Conservation (phyloP, 2,113 vertebrate species). For the Ivindomyrus marchei region DNA sequence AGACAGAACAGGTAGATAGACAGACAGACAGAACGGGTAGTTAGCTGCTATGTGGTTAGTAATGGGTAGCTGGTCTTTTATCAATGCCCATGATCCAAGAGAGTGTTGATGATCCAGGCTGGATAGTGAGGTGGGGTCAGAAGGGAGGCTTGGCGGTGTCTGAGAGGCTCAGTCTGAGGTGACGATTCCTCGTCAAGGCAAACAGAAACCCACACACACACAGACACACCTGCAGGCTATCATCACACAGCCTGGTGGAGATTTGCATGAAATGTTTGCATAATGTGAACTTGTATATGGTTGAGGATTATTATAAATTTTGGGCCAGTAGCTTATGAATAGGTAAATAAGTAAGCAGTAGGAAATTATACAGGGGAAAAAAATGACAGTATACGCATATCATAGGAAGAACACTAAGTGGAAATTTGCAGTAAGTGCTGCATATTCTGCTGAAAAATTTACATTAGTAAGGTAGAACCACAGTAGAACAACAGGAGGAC, state of each 20-base stretch:
- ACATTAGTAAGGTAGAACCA: not conserved
- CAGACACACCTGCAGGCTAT: not conserved
- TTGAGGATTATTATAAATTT: not conserved
- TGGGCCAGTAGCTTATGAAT: not conserved
- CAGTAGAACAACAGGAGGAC: not conserved
- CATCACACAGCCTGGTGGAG: not conserved
- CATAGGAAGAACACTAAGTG: not conserved
- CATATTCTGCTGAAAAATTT: not conserved
- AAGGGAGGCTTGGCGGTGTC: not conserved
- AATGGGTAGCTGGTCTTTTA: not conserved
- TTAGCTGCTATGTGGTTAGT: not conserved
- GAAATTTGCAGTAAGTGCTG: not conserved
- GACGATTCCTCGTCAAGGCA: not conserved
- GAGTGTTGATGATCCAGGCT: not conserved
- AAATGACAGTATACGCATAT: not conserved
- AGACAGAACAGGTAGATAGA: not conserved
- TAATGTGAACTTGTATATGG: not conserved
- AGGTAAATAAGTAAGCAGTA: not conserved
- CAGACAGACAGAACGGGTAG: not conserved
- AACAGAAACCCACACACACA: not conserved
- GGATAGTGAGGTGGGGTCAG: not conserved
- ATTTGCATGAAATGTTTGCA: not conserved
- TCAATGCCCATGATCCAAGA: not conserved
- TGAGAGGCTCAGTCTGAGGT: not conserved
- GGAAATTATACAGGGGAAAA: not conserved